Conservation (phyloP, 2,888 invertebrate genomes). For the Calliopum simillimum region DNA sequence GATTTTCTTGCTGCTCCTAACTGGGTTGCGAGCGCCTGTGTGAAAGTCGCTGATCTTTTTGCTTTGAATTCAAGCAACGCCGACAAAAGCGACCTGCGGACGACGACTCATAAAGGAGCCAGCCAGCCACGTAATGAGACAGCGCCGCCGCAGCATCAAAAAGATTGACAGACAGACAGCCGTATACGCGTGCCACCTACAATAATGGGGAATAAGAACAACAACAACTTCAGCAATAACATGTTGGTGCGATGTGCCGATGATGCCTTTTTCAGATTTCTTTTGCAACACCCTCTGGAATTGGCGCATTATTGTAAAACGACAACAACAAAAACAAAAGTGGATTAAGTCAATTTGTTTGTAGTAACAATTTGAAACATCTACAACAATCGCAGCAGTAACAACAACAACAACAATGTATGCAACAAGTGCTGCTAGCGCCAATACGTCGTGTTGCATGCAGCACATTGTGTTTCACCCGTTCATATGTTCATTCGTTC, state of each 20-base stretch:
- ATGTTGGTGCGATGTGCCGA: too few relatives aligned
- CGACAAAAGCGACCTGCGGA: slow-evolving; percentile 22
- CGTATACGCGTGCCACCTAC: too few relatives aligned
- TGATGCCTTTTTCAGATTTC: too few relatives aligned
- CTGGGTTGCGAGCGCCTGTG: slow-evolving; percentile 29
- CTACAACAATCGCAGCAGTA: background rate
- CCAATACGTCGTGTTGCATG: slow-evolving; percentile 22
- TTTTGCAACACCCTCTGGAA: too few relatives aligned
- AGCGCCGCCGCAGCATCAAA: background rate
- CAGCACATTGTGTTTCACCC: slow-evolving; percentile 43
- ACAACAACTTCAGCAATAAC: too few relatives aligned
- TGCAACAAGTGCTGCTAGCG: slow-evolving; percentile 30
- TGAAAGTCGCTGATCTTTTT: background rate
- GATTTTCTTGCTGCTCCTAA: background rate
- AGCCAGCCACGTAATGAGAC: background rate
- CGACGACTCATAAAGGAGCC: background rate
- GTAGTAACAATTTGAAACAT: background rate
- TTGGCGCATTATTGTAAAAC: too few relatives aligned
- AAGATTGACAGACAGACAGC: too few relatives aligned
- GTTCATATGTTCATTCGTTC: slow-evolving; percentile 27
- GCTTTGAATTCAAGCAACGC: background rate
- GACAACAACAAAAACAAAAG: too few relatives aligned
- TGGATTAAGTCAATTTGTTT: too few relatives aligned
- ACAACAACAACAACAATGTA: slow-evolving; percentile 4
- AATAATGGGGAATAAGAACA: too few relatives aligned